phyloP scores from a whole-genome alignment of 2,888 invertebrate genomes.

The Athripsodes cinereus region DNA sequence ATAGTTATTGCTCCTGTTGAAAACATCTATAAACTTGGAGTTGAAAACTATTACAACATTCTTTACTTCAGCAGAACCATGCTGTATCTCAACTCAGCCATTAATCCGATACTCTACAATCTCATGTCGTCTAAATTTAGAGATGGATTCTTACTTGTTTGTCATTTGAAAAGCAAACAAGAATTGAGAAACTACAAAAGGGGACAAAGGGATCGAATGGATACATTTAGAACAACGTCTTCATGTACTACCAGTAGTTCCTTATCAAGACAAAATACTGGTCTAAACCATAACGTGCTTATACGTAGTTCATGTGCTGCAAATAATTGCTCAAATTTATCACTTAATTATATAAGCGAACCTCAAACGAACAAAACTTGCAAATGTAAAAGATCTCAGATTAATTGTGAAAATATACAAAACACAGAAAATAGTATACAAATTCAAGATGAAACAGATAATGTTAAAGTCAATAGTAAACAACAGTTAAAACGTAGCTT shows the following conservation, averaged over 20 bases:
- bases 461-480: no score
- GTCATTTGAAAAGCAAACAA: conserved; percentile 46
- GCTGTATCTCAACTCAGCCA: conserved; percentile 83
- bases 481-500: no score
- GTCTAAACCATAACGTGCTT: conserved; percentile 36
- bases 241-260: conserved; percentile 51
- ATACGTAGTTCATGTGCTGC: neutral
- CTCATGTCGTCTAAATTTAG: conserved; percentile 89
- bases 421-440: no score
- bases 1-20: conserved; percentile 71
- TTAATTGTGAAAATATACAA: no score
- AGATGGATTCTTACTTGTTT: conserved; percentile 67
- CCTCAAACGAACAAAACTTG: neutral
- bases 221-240: conserved; percentile 57
- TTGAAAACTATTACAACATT: conserved; percentile 75
- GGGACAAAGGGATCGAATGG: conserved; percentile 38
- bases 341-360: neutral
- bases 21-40: conserved; percentile 59
- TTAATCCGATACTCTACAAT: conserved; percentile 89
- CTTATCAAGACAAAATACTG: conserved; percentile 54
- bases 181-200: conserved; percentile 41
- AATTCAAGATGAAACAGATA: no score
- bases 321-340: neutral
- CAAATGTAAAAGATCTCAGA: neutral
- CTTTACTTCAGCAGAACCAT: conserved; percentile 80